Evolutionary conservation across 2,888 invertebrate species (phyloP), one percentile per base, ranked within the genome.

Genomic region (Ophonus ardosiacus): DNA sequence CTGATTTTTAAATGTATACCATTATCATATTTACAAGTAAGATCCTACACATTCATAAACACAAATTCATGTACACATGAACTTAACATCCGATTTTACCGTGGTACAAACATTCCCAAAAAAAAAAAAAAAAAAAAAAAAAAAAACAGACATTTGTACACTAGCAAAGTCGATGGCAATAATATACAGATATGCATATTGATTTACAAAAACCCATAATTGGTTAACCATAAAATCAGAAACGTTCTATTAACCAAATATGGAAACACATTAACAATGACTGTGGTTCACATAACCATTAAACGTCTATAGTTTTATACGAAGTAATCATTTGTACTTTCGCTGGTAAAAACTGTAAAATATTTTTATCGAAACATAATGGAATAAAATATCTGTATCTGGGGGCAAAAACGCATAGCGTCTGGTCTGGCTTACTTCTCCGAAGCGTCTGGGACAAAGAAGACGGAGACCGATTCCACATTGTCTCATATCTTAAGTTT

Each of bases 401-500:
- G 71, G 15, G 13, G 24, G 13, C n/a, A 68, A 68, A 68, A 68
- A 68, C 21, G 31, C 68, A 38, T 38, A 18, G 17, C 71, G 56
- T 78, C 57, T 13, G 13, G 43, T 80, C 15, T 40, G 80, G 24
- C n/a, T 81, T 65, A 51, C 43, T 81, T 81, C 81, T 81, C 13
- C 51, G 81, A 81, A 81, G 65, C 15, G 65, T 78, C 51, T 18
- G n/a, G 18, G 43, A 63, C 63, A 81, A 81, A 43, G 81, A 65
- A 65, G 43, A 43, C 71, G 17, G 10, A 18, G 71, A 18, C 57
- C 24, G 51, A 68, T 82, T 81, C 43, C 61, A 80, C 61, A 24
- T 61, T 68, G 24, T 81, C 81, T 81, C 65, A 65, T 51, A 65
- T 65, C 56, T 82, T 71, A 56, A 43, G 43, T 68, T 81, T 56